Percentiles rank a stretch among this genome's conserved stretches.
phyloP scores from a whole-genome alignment of 1,140 invertebrate species.

The Teleopsis dalmanni region DNA sequence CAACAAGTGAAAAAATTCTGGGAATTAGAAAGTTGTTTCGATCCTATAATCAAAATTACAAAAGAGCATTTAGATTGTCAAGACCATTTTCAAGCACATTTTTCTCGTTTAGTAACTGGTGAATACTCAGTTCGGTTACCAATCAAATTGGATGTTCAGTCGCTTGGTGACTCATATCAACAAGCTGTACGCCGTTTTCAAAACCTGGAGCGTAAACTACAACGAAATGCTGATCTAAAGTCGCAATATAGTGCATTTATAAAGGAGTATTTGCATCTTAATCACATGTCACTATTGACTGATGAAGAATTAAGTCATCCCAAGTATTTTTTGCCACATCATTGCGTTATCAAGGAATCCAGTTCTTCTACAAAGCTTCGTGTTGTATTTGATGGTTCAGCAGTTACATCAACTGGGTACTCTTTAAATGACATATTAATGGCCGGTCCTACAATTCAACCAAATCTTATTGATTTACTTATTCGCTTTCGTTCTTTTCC shows the following conservation, averaged over 20 bases:
- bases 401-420: constrained; percentile 15
- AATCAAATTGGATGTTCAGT: neutral
- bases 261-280: constrained; percentile 10
- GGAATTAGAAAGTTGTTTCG: constrained; percentile 4
- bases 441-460: constrained; percentile 31
- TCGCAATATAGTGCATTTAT: constrained; percentile 5
- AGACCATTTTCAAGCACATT: neutral
- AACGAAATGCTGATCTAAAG: neutral
- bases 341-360: constrained; percentile 26
- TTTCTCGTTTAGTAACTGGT: neutral
- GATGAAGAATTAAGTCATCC: neutral
- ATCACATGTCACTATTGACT: constrained; percentile 6
- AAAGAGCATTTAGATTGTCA: constrained; percentile 4
- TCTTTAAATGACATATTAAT: constrained; percentile 34
- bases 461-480: constrained; percentile 8
- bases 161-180: constrained; percentile 4
- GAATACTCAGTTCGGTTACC: constrained; percentile 1
- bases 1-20: constrained; percentile 3
- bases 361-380: constrained; percentile 28
- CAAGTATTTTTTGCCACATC: constrained; percentile 25
- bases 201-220: neutral
- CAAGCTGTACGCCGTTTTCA: neutral
- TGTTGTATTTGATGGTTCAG: constrained; percentile 26
- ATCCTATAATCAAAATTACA: neutral
- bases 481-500: constrained; percentile 6